A percentile compares a stretch with the other conserved stretches of the same genome.
Evolutionary conservation across 1,140 invertebrate genomes (phyloP).

Genomic region (Drosophila jambulina): DNA sequence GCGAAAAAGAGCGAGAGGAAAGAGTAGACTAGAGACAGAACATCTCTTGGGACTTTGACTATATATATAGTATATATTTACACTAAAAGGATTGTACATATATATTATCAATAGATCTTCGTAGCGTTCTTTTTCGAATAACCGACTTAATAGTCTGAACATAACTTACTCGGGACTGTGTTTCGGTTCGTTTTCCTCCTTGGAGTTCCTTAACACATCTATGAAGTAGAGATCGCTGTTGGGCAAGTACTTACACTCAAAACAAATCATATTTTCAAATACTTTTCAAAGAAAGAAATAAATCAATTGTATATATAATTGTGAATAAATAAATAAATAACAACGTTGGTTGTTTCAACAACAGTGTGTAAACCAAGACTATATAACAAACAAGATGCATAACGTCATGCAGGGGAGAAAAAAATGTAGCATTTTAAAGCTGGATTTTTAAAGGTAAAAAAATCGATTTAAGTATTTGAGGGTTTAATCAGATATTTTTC

Average conservation of each 20-base stretch:
- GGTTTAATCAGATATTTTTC: too few species aligned
- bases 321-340: constrained; percentile 5
- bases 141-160: background rate
- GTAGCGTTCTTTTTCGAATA: background rate
- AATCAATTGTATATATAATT: background rate
- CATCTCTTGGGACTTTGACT: background rate
- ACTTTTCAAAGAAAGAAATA: background rate
- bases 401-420: background rate
- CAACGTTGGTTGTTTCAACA: background rate
- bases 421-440: too few species aligned
- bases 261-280: background rate
- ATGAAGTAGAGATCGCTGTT: background rate
- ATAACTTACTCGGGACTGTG: background rate
- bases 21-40: background rate
- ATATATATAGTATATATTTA: background rate
- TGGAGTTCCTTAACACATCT: background rate
- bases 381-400: background rate
- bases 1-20: background rate
- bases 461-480: too few species aligned
- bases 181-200: background rate
- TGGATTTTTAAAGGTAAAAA: too few species aligned
- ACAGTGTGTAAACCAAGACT: background rate
- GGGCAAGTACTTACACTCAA: background rate
- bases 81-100: background rate
- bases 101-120: background rate